Percentiles rank a stretch among this genome's conserved stretches.
These are phyloP conservation scores for Triplophysa yarkandensis DNA, from an alignment of 2,797 vertebrate genomes.

Conservation along the genomic window DNA sequence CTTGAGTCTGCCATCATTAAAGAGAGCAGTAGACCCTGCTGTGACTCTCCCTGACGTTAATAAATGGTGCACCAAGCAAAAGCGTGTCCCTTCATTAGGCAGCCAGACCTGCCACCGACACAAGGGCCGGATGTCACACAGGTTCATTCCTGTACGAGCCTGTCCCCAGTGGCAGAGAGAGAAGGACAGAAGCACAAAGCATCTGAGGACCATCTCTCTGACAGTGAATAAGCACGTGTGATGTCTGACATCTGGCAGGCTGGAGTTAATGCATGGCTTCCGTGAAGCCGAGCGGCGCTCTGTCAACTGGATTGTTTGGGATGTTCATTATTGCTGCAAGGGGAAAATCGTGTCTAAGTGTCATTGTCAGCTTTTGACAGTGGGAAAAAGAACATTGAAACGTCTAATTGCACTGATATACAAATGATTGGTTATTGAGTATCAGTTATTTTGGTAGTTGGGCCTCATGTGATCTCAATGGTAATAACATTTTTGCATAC, in stretches of 20 bases:
- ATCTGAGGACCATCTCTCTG: constrained; percentile 46
- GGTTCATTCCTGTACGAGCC: constrained; percentile 61
- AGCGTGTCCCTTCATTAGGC: constrained; percentile 75
- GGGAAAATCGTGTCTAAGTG: constrained; percentile 16
- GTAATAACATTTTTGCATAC: too few species aligned
- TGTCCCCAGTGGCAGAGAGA: constrained; percentile 47
- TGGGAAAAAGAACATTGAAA: neutral
- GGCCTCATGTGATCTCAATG: neutral
- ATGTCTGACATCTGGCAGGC: constrained; percentile 55
- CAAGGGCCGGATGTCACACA: constrained; percentile 71
- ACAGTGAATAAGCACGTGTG: constrained; percentile 59
- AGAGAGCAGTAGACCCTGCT: constrained; percentile 54
- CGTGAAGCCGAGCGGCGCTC: constrained; percentile 31
- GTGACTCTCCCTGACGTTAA: constrained; percentile 66
- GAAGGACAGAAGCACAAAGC: constrained; percentile 44
- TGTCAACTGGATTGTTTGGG: constrained; percentile 38
- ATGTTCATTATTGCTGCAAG: constrained; percentile 10
- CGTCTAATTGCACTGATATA: neutral
- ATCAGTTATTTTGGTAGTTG: neutral
- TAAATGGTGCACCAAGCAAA: constrained; percentile 72
- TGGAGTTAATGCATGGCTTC: constrained; percentile 34
- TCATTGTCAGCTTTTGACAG: neutral
- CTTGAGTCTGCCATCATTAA: constrained; percentile 62
- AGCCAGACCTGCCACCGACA: constrained; percentile 62
- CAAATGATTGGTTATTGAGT: neutral